These are phyloP conservation scores for Eupeodes corollae DNA, from an alignment of 1,140 invertebrate genomes.

Conservation along the genomic window DNA sequence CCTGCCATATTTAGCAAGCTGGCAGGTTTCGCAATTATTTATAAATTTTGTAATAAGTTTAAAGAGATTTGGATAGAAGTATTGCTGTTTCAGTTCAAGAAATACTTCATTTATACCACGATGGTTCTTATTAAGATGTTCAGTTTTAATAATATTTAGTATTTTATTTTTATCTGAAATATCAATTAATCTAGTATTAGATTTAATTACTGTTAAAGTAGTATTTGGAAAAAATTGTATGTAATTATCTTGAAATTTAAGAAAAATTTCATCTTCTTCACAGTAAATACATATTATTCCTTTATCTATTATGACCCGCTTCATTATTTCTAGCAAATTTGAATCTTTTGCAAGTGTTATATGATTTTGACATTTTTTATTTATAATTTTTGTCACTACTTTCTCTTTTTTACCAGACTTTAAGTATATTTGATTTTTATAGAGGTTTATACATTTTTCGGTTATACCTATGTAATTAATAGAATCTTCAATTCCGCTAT, in stretches of 20 bases:
- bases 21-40: constrained; percentile 4
- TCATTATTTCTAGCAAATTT: not conserved
- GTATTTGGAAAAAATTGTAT: constrained; percentile 3
- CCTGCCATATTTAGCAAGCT: constrained; percentile 1
- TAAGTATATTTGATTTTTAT: constrained; percentile 5
- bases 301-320: not conserved
- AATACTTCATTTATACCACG: constrained; percentile 12
- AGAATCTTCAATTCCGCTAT: not conserved
- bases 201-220: constrained; percentile 2
- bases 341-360: not conserved
- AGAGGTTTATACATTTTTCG: constrained; percentile 2
- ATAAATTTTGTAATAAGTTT: constrained; percentile 6
- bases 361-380: not conserved
- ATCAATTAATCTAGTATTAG: not conserved
- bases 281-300: not conserved
- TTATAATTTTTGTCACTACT: not conserved
- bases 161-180: constrained; percentile 1
- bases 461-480: constrained; percentile 4
- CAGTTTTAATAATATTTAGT: not conserved
- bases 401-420: not conserved
- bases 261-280: not conserved
- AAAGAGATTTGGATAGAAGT: constrained; percentile 12
- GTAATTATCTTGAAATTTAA: constrained; percentile 1
- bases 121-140: constrained; percentile 8
- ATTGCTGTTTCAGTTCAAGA: constrained; percentile 7